phyloP scores from a whole-genome alignment of 2,113 vertebrate species.

The Megaleporinus macrocephalus region DNA sequence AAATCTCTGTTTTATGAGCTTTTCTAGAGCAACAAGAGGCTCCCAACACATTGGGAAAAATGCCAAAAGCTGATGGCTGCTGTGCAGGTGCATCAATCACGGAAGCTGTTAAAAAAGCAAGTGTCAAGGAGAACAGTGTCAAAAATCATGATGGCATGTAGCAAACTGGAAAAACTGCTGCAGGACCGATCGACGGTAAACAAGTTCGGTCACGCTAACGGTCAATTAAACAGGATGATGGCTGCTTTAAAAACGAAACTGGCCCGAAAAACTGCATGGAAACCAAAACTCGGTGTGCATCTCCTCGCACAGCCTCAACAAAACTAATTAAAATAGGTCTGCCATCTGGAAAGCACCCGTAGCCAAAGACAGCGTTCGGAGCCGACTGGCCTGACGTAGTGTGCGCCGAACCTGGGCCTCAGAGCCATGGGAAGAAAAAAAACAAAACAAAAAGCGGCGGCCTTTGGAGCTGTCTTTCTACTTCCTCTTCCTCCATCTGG shows the following conservation, averaged over 20 bases:
- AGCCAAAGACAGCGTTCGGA: constrained; percentile 1
- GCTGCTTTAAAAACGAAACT: background rate
- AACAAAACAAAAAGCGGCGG: too few species aligned
- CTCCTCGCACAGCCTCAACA: background rate
- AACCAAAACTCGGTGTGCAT: background rate
- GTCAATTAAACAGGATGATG: constrained; percentile 11
- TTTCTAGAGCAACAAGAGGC: background rate
- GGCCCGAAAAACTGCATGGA: background rate
- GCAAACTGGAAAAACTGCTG: background rate
- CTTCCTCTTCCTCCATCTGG: constrained; percentile 32
- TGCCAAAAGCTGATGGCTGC: background rate
- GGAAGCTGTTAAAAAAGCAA: too few species aligned
- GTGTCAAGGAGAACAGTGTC: constrained; percentile 3
- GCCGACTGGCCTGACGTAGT: background rate
- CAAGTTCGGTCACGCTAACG: background rate
- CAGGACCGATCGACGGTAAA: background rate
- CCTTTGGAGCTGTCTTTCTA: background rate
- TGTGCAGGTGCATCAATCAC: constrained; percentile 1
- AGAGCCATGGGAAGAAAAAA: background rate
- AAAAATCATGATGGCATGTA: background rate
- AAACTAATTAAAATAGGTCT: constrained; percentile 34
- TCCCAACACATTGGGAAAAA: background rate
- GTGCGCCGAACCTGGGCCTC: background rate
- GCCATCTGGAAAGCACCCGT: constrained; percentile 16
- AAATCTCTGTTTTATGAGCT: too few species aligned